phyloP scores from a whole-genome alignment of 2,797 vertebrate genomes.

The Sebastes iracundus region DNA sequence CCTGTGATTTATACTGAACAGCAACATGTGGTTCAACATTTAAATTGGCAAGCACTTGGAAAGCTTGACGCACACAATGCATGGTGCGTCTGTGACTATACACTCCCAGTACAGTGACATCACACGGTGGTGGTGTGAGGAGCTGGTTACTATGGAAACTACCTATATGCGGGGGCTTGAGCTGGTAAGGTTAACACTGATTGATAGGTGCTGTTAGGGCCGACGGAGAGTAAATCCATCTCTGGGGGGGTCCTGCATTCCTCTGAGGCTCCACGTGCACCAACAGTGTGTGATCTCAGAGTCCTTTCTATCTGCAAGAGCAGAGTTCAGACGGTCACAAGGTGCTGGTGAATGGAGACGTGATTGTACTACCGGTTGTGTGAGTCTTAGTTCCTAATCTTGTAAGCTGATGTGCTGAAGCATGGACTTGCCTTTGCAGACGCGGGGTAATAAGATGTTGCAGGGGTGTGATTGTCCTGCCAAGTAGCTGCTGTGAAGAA shows the following conservation, averaged over 20 bases:
- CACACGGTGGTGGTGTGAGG: conserved; percentile 7
- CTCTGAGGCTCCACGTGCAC: not conserved
- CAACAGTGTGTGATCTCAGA: not conserved
- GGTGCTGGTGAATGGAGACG: not conserved
- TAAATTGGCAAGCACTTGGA: not conserved
- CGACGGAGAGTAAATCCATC: conserved; percentile 4
- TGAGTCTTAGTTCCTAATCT: conserved; percentile 6
- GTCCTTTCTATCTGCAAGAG: not conserved
- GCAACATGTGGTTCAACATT: not conserved
- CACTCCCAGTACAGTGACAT: conserved; percentile 23
- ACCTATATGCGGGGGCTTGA: conserved; percentile 16
- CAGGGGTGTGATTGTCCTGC: not conserved
- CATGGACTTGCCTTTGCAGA: not conserved
- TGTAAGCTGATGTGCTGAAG: not conserved
- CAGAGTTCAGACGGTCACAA: conserved; percentile 13
- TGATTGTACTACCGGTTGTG: not conserved
- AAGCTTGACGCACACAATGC: not conserved
- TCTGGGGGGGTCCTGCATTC: not conserved
- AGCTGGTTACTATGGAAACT: conserved; percentile 66
- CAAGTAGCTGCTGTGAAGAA: conserved; percentile 2
- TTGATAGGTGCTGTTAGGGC: conserved; percentile 36
- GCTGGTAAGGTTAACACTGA: conserved; percentile 25
- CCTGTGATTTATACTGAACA: not conserved
- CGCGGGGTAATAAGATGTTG: not conserved
- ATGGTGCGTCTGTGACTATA: not conserved